phyloP scores from a whole-genome alignment of 1,140 invertebrate genomes.

The Probaryconus sp. region DNA sequence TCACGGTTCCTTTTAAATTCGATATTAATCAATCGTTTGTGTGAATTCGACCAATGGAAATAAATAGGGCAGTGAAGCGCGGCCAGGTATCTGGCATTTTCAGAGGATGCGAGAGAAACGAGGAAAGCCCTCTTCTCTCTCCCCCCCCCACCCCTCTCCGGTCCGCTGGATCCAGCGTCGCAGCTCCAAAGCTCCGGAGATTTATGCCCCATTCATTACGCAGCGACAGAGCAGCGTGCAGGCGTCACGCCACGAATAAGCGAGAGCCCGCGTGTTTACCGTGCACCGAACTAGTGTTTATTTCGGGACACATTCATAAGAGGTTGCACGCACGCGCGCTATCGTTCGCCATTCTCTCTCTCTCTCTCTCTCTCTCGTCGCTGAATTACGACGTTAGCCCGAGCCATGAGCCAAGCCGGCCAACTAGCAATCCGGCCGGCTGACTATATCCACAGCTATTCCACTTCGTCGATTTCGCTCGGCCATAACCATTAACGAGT shows the following conservation, averaged over 20 bases:
- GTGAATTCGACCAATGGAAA: no score
- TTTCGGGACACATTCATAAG: conserved; percentile 71
- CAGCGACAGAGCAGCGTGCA: conserved; percentile 59
- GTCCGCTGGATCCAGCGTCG: conserved; percentile 17
- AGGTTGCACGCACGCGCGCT: conserved; percentile 21
- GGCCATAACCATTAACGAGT: conserved; percentile 45
- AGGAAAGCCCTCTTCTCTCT: conserved; percentile 4
- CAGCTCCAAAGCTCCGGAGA: conserved; percentile 60
- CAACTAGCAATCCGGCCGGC: conserved; percentile 42
- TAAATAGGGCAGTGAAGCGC: no score
- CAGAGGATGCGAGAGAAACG: conserved; percentile 29
- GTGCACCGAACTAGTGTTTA: conserved; percentile 62
- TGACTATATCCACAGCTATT: conserved; percentile 61
- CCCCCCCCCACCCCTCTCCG: no score
- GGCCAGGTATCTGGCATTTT: no score
- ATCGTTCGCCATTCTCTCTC: conserved; percentile 65
- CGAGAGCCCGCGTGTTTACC: conserved; percentile 63
- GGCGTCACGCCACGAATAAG: conserved; percentile 60
- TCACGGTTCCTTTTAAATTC: no score
- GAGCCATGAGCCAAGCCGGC: conserved; percentile 15
- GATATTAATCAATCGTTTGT: no score
- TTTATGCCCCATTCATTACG: conserved; percentile 74
- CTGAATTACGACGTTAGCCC: conserved; percentile 69
- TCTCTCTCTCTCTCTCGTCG: conserved; percentile 63
- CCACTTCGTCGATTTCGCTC: conserved; percentile 45